Conservation (phyloP, 1,140 invertebrate species). For the Meloidogyne hapla region DNA sequence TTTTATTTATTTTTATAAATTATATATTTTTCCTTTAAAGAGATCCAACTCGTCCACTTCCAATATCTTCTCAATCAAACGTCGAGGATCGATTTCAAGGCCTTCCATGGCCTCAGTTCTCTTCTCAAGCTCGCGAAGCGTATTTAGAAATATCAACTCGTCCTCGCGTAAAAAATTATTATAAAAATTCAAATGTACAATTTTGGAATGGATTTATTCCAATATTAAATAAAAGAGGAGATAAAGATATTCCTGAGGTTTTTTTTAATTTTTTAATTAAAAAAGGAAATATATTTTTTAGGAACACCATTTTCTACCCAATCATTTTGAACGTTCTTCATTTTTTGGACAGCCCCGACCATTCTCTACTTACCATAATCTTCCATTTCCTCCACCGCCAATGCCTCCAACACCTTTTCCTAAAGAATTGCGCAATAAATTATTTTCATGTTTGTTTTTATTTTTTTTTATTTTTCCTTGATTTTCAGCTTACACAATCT, state of each 20-base stretch:
- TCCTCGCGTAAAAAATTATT: conserved; percentile 75
- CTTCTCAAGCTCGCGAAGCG: conserved; percentile 55
- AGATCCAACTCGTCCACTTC: conserved; percentile 56
- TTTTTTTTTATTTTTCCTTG: background rate
- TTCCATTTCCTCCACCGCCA: conserved; percentile 64
- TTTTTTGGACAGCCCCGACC: conserved; percentile 61
- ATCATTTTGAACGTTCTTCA: conserved; percentile 67
- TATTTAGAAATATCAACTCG: conserved; percentile 63
- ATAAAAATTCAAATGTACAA: conserved; percentile 66
- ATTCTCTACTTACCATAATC: conserved; percentile 53
- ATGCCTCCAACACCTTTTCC: conserved; percentile 50
- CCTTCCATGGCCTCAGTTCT: conserved; percentile 61
- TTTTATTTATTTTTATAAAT: conserved; percentile 44
- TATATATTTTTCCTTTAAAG: conserved; percentile 29
- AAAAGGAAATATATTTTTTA: background rate
- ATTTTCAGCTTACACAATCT: background rate
- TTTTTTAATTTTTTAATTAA: conserved; percentile 26
- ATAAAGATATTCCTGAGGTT: conserved; percentile 73
- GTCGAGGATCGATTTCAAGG: conserved; percentile 59
- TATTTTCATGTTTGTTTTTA: background rate
- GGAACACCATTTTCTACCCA: conserved; percentile 70
- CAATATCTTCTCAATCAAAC: conserved; percentile 52
- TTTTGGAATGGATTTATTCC: conserved; percentile 94
- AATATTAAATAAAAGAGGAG: conserved; percentile 77
- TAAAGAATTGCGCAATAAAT: conserved; percentile 32